phyloP scores from a whole-genome alignment of 2,797 vertebrate species.

The Enteromius argenteus region DNA sequence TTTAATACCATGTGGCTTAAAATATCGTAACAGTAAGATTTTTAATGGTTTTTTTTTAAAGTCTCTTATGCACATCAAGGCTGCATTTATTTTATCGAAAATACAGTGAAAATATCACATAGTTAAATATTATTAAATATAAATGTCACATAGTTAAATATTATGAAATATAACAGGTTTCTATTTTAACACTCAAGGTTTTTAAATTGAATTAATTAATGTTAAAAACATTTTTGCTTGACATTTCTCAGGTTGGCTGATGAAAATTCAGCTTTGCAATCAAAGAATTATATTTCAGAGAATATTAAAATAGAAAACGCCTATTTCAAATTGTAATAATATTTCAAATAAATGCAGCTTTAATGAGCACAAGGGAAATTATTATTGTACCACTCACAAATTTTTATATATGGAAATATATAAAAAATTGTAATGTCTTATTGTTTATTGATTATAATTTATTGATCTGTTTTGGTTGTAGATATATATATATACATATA shows the following conservation, averaged over 20 bases:
- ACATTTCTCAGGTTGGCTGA: not conserved
- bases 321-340: not conserved
- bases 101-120: not conserved
- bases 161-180: not conserved
- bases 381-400: too few relatives aligned
- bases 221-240: not conserved
- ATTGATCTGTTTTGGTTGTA: too few relatives aligned
- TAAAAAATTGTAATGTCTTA: too few relatives aligned
- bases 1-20: not conserved
- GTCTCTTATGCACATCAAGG: not conserved
- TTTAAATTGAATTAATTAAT: not conserved
- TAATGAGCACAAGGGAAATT: too few relatives aligned
- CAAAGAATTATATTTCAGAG: not conserved
- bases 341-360: not conserved
- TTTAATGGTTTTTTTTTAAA: not conserved
- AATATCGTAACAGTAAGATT: not conserved
- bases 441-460: too few relatives aligned
- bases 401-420: not conserved
- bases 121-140: too few relatives aligned
- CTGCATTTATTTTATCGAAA: not conserved
- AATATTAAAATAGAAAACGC: not conserved
- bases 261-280: not conserved
- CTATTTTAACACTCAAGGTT: not conserved
- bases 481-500: too few relatives aligned
- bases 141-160: not conserved